Conservation (phyloP, 2,888 invertebrate genomes). For the Nomada ruficornis region DNA sequence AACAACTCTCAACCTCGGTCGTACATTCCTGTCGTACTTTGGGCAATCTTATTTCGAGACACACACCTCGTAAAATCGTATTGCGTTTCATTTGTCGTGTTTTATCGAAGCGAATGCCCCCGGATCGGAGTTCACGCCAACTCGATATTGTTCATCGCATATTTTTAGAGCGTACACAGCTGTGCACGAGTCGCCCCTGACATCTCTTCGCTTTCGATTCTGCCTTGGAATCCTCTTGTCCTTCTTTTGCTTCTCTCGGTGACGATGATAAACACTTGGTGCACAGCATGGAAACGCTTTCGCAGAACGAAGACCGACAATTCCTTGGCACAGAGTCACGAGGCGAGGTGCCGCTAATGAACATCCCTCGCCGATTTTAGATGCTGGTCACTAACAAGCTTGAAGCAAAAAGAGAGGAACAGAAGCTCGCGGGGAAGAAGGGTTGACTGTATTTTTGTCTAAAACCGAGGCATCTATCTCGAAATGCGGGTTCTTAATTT, state of each 20-base stretch:
- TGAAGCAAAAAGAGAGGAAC: conserved; percentile 17
- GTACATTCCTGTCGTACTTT: not conserved
- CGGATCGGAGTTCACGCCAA: conserved; percentile 26
- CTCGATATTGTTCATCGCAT: conserved; percentile 49
- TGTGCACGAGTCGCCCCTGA: conserved; percentile 44
- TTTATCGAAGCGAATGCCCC: conserved; percentile 7
- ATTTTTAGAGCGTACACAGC: conserved; percentile 57
- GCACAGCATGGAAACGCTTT: conserved; percentile 1
- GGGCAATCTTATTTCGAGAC: not conserved
- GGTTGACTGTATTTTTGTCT: conserved; percentile 16
- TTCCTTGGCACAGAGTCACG: conserved; percentile 67
- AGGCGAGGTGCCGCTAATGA: conserved; percentile 60
- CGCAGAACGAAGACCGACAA: conserved; percentile 64
- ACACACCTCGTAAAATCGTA: conserved; percentile 18
- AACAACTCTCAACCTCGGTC: not conserved
- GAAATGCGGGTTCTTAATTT: not conserved
- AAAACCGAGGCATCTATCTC: not conserved
- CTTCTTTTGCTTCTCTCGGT: conserved; percentile 27
- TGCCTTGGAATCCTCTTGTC: conserved; percentile 46
- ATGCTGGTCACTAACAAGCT: conserved; percentile 62
- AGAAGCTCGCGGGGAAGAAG: not conserved
- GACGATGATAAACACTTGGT: conserved; percentile 57
- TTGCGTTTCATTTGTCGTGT: conserved; percentile 32
- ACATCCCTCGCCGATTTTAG: conserved; percentile 69
- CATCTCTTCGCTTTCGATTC: conserved; percentile 52